A percentile compares a stretch with the other conserved stretches of the same genome.
Evolutionary conservation across 2,888 invertebrate species (phyloP).

Genomic region (Carterocephalus palaemon): DNA sequence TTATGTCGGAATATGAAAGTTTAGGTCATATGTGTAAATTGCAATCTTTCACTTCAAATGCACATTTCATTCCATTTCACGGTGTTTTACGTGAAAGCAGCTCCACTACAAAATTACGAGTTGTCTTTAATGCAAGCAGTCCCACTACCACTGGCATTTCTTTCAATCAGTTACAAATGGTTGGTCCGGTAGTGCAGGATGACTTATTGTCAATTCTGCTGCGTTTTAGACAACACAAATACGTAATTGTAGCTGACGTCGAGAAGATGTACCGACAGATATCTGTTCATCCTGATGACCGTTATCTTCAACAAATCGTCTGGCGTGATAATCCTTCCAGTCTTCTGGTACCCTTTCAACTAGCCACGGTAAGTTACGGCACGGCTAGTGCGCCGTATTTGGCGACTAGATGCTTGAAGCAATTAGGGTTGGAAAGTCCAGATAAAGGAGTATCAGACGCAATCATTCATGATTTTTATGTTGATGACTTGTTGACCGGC

Average conservation of each 20-base stretch:
- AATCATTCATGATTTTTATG: constrained; percentile 35
- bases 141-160: constrained; percentile 25
- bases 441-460: constrained; percentile 26
- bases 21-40: constrained; percentile 25
- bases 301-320: constrained; percentile 23
- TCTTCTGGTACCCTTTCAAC: constrained; percentile 31
- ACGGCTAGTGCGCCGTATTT: constrained; percentile 36
- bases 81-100: constrained; percentile 16
- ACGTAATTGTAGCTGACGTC: constrained; percentile 30
- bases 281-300: constrained; percentile 11
- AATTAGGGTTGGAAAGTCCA: constrained; percentile 31
- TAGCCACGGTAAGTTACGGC: constrained; percentile 36
- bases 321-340: constrained; percentile 31
- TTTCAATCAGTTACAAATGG: constrained; percentile 30
- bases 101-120: constrained; percentile 7
- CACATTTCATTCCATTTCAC: constrained; percentile 13
- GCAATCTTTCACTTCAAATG: background rate
- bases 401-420: constrained; percentile 32
- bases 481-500: constrained; percentile 30
- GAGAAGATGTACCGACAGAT: constrained; percentile 36
- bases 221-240: constrained; percentile 30
- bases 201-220: constrained; percentile 33
- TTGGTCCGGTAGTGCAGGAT: constrained; percentile 32
- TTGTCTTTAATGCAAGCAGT: constrained; percentile 20
- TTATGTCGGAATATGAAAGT: constrained; percentile 26